Conservation (phyloP, 2,797 vertebrate species). For the Takifugu rubripes region DNA sequence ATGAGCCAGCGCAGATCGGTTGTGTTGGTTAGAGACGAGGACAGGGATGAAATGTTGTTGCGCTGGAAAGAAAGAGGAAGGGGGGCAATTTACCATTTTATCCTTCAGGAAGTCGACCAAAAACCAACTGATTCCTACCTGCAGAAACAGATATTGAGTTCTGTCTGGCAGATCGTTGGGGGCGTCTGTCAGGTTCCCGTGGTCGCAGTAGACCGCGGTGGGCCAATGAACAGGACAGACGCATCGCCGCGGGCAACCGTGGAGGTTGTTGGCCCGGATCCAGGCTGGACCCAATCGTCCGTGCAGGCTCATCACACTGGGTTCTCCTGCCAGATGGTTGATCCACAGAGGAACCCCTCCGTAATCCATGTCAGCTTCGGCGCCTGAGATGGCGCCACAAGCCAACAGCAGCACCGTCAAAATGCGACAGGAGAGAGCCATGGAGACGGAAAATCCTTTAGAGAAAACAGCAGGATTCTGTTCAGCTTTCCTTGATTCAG, state of each 20-base stretch:
- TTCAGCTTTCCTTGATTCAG: too few relatives aligned
- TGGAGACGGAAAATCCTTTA: constrained; percentile 16
- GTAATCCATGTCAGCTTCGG: constrained; percentile 58
- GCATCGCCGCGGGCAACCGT: constrained; percentile 68
- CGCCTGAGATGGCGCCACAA: constrained; percentile 23
- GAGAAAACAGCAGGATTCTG: neutral
- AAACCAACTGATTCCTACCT: constrained; percentile 42
- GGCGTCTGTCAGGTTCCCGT: constrained; percentile 53
- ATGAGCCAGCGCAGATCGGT: constrained; percentile 75
- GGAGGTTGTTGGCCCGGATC: constrained; percentile 63
- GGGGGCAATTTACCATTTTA: too few relatives aligned
- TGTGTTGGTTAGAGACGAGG: constrained; percentile 57
- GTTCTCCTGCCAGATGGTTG: constrained; percentile 72
- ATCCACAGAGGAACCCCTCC: constrained; percentile 77
- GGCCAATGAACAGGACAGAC: constrained; percentile 80
- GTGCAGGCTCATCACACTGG: constrained; percentile 73
- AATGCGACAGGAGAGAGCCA: constrained; percentile 31
- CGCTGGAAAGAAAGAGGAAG: constrained; percentile 38
- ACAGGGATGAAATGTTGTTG: constrained; percentile 71
- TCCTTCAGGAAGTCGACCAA: neutral
- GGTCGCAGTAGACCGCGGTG: constrained; percentile 75
- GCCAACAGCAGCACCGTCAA: constrained; percentile 46
- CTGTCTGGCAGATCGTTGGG: constrained; percentile 54
- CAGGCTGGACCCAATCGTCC: constrained; percentile 64
- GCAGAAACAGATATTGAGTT: constrained; percentile 76